Evolutionary conservation across 2,888 invertebrate genomes (phyloP).

Genomic region (Hirudinaria manillensis): DNA sequence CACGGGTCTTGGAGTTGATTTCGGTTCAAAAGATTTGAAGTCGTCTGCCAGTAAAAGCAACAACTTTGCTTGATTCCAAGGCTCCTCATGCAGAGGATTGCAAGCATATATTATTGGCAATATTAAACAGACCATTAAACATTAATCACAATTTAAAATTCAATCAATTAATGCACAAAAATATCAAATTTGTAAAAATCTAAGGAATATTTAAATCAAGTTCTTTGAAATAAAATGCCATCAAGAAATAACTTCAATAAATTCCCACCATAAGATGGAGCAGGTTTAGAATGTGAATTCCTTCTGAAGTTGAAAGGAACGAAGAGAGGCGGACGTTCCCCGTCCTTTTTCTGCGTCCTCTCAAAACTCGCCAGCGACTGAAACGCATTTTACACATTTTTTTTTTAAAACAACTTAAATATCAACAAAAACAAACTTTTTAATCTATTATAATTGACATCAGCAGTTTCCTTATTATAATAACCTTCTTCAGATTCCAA

Average conservation of each 20-base stretch:
- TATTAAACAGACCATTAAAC: background rate
- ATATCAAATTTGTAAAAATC: too few species aligned
- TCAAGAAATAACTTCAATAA: too few species aligned
- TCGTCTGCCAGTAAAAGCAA: conserved; percentile 43
- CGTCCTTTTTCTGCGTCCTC: conserved; percentile 58
- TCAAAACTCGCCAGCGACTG: conserved; percentile 30
- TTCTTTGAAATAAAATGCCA: too few species aligned
- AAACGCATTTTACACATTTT: background rate
- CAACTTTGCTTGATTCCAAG: background rate
- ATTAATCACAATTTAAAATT: too few species aligned
- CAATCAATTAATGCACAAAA: too few species aligned
- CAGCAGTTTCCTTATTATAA: background rate
- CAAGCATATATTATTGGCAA: background rate
- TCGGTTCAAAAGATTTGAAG: conserved; percentile 49
- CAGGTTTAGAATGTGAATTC: conserved; percentile 1
- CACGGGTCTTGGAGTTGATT: conserved; percentile 58
- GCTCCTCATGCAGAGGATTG: background rate
- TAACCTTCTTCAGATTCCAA: conserved; percentile 60
- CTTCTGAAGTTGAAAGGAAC: conserved; percentile 75
- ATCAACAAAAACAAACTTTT: background rate
- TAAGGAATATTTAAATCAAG: too few species aligned
- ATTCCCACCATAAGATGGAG: too few species aligned
- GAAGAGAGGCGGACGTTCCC: conserved; percentile 81
- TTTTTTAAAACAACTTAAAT: background rate
- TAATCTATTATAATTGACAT: background rate